Conservation (phyloP, 1,140 invertebrate genomes). For the Heliconius hermathena region DNA sequence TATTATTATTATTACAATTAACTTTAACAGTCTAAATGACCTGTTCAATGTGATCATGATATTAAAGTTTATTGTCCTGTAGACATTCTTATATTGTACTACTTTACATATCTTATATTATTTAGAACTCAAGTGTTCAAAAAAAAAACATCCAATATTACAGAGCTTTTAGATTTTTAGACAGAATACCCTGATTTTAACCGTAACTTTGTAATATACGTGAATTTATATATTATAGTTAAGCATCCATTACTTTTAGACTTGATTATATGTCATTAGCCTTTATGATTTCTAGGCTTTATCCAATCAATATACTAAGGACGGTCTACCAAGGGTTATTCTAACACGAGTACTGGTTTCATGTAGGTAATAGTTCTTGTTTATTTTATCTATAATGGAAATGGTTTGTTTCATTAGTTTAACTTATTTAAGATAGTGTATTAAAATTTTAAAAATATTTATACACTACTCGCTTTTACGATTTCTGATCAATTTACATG, state of each 20-base stretch:
- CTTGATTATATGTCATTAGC: not conserved
- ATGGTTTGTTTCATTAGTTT: no score
- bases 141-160: not conserved
- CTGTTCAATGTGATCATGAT: no score
- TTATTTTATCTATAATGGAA: no score
- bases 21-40: no score
- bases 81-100: not conserved
- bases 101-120: not conserved
- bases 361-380: not conserved
- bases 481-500: no score
- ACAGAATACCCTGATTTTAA: not conserved
- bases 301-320: not conserved
- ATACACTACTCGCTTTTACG: no score
- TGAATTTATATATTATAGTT: not conserved
- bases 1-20: no score
- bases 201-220: not conserved
- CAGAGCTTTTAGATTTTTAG: not conserved
- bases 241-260: not conserved
- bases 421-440: no score
- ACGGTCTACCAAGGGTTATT: constrained; percentile 5
- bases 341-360: not conserved
- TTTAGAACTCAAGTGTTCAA: not conserved
- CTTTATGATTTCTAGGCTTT: not conserved
- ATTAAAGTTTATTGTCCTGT: not conserved
- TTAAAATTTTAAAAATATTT: no score